These are phyloP conservation scores for Amazona guildingii DNA, from an alignment of 2,113 vertebrate species.

Conservation along the genomic window DNA sequence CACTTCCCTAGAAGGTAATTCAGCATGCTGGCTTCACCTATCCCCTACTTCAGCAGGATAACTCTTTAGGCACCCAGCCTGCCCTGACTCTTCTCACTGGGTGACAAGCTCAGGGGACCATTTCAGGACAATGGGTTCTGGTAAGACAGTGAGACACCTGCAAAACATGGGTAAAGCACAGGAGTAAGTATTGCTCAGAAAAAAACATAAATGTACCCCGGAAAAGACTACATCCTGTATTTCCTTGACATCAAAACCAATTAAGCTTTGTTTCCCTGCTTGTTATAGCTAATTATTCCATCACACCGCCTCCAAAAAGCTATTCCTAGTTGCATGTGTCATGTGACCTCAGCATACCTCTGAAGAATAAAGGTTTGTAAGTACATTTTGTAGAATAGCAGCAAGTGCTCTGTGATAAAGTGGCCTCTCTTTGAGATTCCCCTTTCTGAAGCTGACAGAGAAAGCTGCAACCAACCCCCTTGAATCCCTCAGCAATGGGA, in stretches of 20 bases:
- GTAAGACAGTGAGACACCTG: rapidly evolving
- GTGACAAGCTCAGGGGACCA: background rate
- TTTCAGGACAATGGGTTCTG: background rate
- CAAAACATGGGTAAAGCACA: background rate
- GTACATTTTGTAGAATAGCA: background rate
- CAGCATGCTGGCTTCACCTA: background rate
- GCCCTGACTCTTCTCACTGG: background rate
- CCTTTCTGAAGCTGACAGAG: background rate
- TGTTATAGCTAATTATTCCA: background rate
- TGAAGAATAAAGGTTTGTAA: background rate
- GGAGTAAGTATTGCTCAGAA: background rate
- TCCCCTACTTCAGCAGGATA: background rate
- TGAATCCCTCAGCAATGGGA: background rate
- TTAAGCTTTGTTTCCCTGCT: background rate
- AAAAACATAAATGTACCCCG: background rate
- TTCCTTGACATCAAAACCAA: background rate
- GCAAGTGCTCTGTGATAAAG: background rate
- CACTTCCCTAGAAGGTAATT: background rate
- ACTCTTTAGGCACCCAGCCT: background rate
- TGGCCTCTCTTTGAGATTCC: background rate
- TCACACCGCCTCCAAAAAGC: background rate
- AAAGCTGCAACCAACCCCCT: background rate
- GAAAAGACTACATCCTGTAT: background rate
- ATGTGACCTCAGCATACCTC: background rate
- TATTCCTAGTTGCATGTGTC: background rate